Base-by-base conservation (phyloP, 2,888 invertebrate species). In the Aphrophora alni region DNA sequence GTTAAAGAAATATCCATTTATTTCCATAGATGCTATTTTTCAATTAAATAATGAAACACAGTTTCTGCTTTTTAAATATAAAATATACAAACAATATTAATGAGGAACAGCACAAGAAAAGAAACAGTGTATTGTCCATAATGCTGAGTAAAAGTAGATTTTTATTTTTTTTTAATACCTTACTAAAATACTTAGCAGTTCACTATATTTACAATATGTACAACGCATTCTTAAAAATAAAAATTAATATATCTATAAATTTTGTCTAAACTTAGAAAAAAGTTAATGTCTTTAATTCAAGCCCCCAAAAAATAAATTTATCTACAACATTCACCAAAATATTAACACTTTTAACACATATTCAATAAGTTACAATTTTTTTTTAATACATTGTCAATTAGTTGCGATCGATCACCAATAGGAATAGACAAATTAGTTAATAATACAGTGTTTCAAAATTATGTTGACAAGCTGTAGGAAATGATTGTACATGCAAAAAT, bases 181-280 rank as follows among this genome's bases (percentile, higher is more conserved):
- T 12, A 71, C n/a, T 71, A 68, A 76, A 68, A 68, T 76, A 76
- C 33, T 76, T 68, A 33, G 68, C 28, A 44, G 17, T 68, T 68
- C 68, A 76, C 33, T 73, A 10, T 78, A 78, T 78, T 12, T 73
- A 78, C 78, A 78, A 51, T 78, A 78, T 78, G 25, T 78, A 78
- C 78, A 78, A 51, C 72, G 73, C 72, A 33, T 51, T 78, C 33
- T 33, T 78, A 26, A 27, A 44, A 38, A 73, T 10, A 44, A 51
- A 78, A 27, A 17, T 71, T 78, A 78, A 70, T 71, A 14, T 44
- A 44, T 44, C 1, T 44, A 44, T 44, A 44, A 2, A 44, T 44
- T 14, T 14, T 8, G 44, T 44, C 1, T 44, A 44, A 10, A 44
- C 3, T 44, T 44, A 44, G 8, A 44, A 44, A 44, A 44, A 14